A percentile compares a stretch with the other conserved stretches of the same genome.
phyloP scores from a whole-genome alignment of 2,888 invertebrate species.

The Tetheella fluctuosa region DNA sequence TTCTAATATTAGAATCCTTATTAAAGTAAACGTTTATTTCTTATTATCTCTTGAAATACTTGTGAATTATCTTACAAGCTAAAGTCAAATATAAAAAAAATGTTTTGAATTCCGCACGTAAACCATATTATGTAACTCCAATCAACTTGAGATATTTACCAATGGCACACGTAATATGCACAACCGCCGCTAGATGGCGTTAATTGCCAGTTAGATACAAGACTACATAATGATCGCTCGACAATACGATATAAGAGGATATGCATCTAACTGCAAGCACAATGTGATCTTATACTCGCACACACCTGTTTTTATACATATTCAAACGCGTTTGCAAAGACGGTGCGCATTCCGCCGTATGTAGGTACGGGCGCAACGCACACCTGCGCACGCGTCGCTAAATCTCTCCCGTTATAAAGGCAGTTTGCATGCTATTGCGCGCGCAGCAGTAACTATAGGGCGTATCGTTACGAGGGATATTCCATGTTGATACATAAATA shows the following conservation, averaged over 20 bases:
- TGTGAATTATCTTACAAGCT: too few relatives aligned
- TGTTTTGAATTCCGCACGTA: neutral
- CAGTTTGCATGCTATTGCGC: slow-evolving; percentile 30
- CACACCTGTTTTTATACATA: slow-evolving; percentile 19
- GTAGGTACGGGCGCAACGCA: slow-evolving; percentile 10
- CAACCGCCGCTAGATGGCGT: neutral
- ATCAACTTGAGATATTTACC: neutral
- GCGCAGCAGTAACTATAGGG: slow-evolving; percentile 9
- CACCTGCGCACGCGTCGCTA: slow-evolving; percentile 40
- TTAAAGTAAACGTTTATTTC: too few relatives aligned
- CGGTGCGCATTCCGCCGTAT: slow-evolving; percentile 19
- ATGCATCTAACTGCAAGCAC: slow-evolving; percentile 9
- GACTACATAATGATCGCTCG: neutral
- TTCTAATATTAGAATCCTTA: too few relatives aligned
- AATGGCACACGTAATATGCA: neutral
- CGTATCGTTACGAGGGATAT: neutral
- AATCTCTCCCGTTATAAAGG: slow-evolving; percentile 39
- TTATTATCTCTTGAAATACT: too few relatives aligned
- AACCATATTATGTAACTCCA: neutral
- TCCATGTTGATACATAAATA: neutral
- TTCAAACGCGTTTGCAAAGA: slow-evolving; percentile 28
- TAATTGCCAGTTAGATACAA: neutral
- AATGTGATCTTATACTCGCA: slow-evolving; percentile 7
- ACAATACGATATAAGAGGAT: neutral
- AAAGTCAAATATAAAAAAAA: too few relatives aligned